Percentiles rank a stretch among this genome's conserved stretches.
Evolutionary conservation across 1,140 invertebrate species (phyloP).

Genomic region (Mactra quadrangularis): DNA sequence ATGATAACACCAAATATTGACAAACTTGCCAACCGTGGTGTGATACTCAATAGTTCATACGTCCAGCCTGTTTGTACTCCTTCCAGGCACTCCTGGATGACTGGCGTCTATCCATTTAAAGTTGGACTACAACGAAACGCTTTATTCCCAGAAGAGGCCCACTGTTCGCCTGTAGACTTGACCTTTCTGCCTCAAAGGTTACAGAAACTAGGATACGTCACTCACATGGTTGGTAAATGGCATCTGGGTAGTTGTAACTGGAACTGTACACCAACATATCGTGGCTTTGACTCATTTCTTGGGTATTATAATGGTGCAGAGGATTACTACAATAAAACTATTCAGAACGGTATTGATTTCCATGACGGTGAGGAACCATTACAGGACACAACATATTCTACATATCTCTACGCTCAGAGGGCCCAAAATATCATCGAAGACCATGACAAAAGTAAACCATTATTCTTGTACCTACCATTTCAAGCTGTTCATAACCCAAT

Average conservation of each 20-base stretch:
- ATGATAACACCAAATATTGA: constrained; percentile 76
- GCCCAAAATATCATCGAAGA: neutral
- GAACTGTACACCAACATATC: constrained; percentile 82
- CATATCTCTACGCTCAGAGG: constrained; percentile 4
- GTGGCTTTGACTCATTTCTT: constrained; percentile 84
- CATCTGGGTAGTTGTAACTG: constrained; percentile 84
- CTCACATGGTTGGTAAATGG: constrained; percentile 79
- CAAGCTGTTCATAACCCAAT: constrained; percentile 25
- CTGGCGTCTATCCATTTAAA: constrained; percentile 46
- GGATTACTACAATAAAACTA: constrained; percentile 76
- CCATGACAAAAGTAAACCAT: neutral
- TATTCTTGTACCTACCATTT: constrained; percentile 30
- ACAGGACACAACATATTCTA: neutral
- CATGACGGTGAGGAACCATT: constrained; percentile 10
- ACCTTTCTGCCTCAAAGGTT: constrained; percentile 78
- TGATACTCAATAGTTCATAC: constrained; percentile 70
- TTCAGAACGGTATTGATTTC: constrained; percentile 9
- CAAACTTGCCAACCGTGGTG: constrained; percentile 65
- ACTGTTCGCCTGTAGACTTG: neutral
- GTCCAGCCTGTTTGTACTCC: constrained; percentile 71
- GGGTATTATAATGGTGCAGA: constrained; percentile 82
- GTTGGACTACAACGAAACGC: constrained; percentile 9
- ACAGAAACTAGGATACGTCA: constrained; percentile 84
- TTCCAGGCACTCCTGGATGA: constrained; percentile 34
- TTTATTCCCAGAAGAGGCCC: neutral